Base-by-base conservation (phyloP, 2,113 vertebrate genomes). In the Psettodes erumei region DNA sequence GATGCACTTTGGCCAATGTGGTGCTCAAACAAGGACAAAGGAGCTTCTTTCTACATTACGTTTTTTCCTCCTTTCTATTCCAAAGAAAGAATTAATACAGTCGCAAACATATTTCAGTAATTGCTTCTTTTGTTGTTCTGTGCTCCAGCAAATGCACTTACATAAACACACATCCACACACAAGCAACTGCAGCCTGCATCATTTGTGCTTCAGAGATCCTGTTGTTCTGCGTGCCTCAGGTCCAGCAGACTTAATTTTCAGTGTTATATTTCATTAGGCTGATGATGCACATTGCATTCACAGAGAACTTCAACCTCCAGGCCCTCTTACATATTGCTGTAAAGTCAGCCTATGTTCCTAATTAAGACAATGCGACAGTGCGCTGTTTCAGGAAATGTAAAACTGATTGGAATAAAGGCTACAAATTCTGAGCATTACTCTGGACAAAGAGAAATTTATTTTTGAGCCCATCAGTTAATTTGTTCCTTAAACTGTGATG, bases 231-330 rank as follows among this genome's bases (percentile, higher is more conserved):
- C 69, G 70, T 90, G 89, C 82, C 73, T 77, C 77, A 28, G 62
- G 75, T 86, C 68, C 68, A 66, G 42, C 53, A 45, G 72, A 87
- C 69, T 86, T 88, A 38, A 90, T 91, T 92, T 82, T 53, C 75
- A 19, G 32, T 11, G 43, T 79, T 81, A 72, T 68, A 78, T 85
- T 89, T 61, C 28, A 89, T 91, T 86, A 89, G 75, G 77, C 69
- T 82, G 79, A 90, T 84, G 53, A 86, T 87, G 75, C 73, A 81
- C 82, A 83, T 85, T 75, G 63, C 62, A 90, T 82, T 88, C 80
- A 79, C 3, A 1, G 62, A 82, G 85, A 68, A 76, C 68, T 79
- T 85, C 78, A 86, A 78, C 84, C 62, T 62, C 61, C 68, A 68
- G 67, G 60, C 77, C 60, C 58, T 72, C 69, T 30, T 75, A 82